A percentile compares a stretch with the other conserved stretches of the same genome.
Evolutionary conservation across 64 coral and sea anemone species (phyloP).

Genomic region (Dendrophyllia cribrosa): DNA sequence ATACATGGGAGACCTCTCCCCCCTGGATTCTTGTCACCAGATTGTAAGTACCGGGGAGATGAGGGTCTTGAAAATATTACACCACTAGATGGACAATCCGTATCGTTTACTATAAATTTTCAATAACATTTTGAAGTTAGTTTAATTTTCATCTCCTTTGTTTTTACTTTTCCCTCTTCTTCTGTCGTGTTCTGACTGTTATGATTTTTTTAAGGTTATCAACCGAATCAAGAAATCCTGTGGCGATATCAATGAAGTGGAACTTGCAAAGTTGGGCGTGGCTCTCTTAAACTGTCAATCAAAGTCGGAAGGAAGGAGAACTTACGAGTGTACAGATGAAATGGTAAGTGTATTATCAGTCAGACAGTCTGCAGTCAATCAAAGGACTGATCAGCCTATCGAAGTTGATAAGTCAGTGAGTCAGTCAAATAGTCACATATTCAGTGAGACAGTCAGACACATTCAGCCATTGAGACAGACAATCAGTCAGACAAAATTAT

Average conservation of each 20-base stretch:
- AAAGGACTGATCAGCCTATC: neutral
- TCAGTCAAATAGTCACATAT: no score
- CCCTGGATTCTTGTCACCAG: constrained; percentile 93
- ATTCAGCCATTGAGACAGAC: no score
- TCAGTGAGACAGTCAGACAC: no score
- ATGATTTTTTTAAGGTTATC: constrained; percentile 63
- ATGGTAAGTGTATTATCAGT: constrained; percentile 74
- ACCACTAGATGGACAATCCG: no score
- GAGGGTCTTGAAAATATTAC: no score
- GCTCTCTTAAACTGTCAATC: constrained; percentile 97
- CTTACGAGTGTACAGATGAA: constrained; percentile 85
- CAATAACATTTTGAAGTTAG: no score
- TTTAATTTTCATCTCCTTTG: no score
- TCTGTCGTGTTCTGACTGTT: neutral
- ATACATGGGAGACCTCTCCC: constrained; percentile 91
- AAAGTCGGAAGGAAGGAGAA: constrained; percentile 81
- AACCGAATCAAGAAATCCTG: constrained; percentile 96
- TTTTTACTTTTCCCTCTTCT: neutral
- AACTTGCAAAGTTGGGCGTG: constrained; percentile 95
- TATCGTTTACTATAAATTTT: no score
- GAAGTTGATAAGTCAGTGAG: no score
- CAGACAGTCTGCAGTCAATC: neutral
- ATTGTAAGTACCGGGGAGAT: constrained; percentile 65
- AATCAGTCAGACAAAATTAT: no score
- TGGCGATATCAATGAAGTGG: constrained; percentile 91